phyloP scores from a whole-genome alignment of 2,888 invertebrate genomes.

The Bembecia ichneumoniformis region DNA sequence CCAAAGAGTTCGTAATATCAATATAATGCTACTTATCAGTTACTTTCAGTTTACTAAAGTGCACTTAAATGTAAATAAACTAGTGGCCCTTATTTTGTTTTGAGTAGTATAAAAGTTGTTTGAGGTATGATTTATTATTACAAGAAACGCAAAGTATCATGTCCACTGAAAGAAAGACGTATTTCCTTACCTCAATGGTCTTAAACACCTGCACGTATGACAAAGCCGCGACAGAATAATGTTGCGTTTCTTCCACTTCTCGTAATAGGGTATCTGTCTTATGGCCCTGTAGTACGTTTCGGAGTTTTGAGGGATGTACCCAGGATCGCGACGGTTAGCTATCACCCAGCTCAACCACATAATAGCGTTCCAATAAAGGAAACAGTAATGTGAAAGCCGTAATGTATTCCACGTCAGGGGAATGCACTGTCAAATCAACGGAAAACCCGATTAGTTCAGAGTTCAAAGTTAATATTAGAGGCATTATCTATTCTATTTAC shows the following conservation, averaged over 20 bases:
- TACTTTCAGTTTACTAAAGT: too few relatives aligned
- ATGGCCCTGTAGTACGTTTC: slow-evolving; percentile 93
- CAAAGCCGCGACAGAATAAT: slow-evolving; percentile 86
- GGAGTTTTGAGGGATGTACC: slow-evolving; percentile 89
- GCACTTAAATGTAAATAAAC: too few relatives aligned
- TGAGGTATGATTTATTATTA: too few relatives aligned
- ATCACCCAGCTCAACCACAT: slow-evolving; percentile 96
- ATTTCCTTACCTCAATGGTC: slow-evolving; percentile 76
- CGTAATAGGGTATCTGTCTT: slow-evolving; percentile 92
- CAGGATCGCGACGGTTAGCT: slow-evolving; percentile 90
- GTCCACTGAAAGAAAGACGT: background rate
- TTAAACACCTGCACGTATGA: slow-evolving; percentile 90
- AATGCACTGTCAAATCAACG: slow-evolving; percentile 75
- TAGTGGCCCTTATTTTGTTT: too few relatives aligned
- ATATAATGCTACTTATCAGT: too few relatives aligned
- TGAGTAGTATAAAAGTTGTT: too few relatives aligned
- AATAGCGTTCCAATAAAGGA: slow-evolving; percentile 89
- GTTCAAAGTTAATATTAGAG: too few relatives aligned
- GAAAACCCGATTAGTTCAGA: too few relatives aligned
- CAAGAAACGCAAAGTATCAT: too few relatives aligned
- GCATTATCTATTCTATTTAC: too few relatives aligned
- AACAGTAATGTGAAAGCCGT: slow-evolving; percentile 89
- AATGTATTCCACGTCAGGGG: slow-evolving; percentile 92
- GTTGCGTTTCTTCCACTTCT: slow-evolving; percentile 92
- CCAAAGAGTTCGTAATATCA: too few relatives aligned